phyloP scores from a whole-genome alignment of 2,888 invertebrate genomes.

The Oligia strigilis region DNA sequence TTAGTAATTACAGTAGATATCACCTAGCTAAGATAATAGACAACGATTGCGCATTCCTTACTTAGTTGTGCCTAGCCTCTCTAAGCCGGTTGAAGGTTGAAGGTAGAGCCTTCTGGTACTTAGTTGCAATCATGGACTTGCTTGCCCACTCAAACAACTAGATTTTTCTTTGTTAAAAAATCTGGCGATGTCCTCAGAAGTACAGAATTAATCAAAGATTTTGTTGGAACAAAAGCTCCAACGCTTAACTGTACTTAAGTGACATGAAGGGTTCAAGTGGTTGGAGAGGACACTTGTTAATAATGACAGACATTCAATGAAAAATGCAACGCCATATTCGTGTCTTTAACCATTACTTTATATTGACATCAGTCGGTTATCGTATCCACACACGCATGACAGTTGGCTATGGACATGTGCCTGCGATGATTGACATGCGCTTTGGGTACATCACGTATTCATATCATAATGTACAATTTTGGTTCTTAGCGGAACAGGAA shows the following conservation, averaged over 20 bases:
- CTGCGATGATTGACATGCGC: constrained; percentile 72
- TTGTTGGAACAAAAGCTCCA: background rate
- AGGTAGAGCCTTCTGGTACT: constrained; percentile 56
- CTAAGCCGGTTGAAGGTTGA: constrained; percentile 79
- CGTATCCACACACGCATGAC: constrained; percentile 65
- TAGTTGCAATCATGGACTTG: constrained; percentile 15
- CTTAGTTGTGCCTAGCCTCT: constrained; percentile 72
- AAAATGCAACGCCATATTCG: constrained; percentile 40
- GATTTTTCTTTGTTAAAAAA: constrained; percentile 12
- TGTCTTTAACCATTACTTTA: constrained; percentile 48
- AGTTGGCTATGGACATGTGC: constrained; percentile 76
- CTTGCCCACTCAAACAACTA: background rate
- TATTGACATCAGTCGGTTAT: constrained; percentile 50
- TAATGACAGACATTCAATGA: constrained; percentile 24
- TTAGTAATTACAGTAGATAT: constrained; percentile 64
- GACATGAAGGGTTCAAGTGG: background rate
- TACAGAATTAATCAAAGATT: background rate
- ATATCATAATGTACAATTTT: background rate
- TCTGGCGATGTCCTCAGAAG: background rate
- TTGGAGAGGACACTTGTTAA: constrained; percentile 20
- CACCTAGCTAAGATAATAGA: constrained; percentile 69
- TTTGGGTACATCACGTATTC: constrained; percentile 48
- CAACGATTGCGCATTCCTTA: constrained; percentile 78
- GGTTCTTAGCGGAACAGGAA: background rate
- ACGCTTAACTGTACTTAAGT: background rate